A percentile compares a stretch with the other conserved stretches of the same genome.
These are phyloP conservation scores for Otolemur garnettii DNA, from an alignment of 2,113 vertebrate species.

Conservation along the genomic window DNA sequence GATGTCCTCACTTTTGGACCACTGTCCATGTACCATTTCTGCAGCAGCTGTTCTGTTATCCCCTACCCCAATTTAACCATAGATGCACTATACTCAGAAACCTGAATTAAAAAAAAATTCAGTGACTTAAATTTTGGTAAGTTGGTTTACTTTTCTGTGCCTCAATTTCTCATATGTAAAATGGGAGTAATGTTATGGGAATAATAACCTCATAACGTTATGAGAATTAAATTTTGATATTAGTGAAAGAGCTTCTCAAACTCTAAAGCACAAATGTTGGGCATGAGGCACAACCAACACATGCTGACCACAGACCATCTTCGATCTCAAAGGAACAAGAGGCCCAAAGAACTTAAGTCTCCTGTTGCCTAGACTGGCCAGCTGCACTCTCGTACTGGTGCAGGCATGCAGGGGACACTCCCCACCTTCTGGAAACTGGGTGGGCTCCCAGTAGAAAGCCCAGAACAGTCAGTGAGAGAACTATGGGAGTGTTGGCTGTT, in stretches of 20 bases:
- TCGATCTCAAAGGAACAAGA: not conserved
- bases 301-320: not conserved
- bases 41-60: not conserved
- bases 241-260: not conserved
- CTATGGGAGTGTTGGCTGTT: not conserved
- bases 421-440: not conserved
- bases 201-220: not conserved
- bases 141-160: not conserved
- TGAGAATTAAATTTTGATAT: not conserved
- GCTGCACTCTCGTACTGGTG: not conserved
- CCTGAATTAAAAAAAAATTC: not conserved
- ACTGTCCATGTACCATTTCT: not conserved
- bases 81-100: not conserved
- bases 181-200: not conserved
- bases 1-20: not conserved
- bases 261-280: not conserved
- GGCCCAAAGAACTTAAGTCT: not conserved
- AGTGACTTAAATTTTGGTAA: not conserved
- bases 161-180: not conserved
- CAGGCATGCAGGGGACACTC: not conserved
- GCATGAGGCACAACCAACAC: not conserved
- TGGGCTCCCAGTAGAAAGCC: not conserved
- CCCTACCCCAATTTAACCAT: not conserved
- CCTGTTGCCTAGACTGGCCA: fast-evolving
- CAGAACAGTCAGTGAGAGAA: not conserved